Evolutionary conservation across 2,888 invertebrate species (phyloP).

Genomic region (Cephus rjabovi): DNA sequence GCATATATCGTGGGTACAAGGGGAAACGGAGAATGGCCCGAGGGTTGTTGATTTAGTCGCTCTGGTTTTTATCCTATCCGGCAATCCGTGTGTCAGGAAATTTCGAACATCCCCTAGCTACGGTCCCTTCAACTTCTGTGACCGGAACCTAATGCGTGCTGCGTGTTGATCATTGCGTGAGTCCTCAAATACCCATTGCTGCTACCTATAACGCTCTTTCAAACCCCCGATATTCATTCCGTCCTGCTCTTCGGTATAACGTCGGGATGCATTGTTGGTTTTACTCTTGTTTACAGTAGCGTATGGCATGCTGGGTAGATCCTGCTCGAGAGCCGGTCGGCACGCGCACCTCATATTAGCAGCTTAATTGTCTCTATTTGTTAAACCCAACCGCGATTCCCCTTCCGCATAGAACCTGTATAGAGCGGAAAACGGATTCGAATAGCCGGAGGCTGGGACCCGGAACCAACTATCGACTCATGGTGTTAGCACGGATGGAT

Average conservation of each 20-base stretch:
- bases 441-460: not conserved
- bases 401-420: not conserved
- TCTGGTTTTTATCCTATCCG: not conserved
- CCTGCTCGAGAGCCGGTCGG: constrained; percentile 42
- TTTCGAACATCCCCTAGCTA: not conserved
- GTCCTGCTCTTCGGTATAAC: not conserved
- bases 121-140: not conserved
- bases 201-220: not conserved
- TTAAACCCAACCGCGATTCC: constrained; percentile 29
- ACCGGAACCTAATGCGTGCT: constrained; percentile 2
- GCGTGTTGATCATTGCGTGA: constrained; percentile 4
- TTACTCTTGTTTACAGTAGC: constrained; percentile 38
- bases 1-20: not conserved
- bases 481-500: not conserved
- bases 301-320: constrained; percentile 13
- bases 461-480: not conserved
- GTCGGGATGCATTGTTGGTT: constrained; percentile 42
- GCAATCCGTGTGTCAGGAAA: not conserved
- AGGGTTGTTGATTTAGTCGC: not conserved
- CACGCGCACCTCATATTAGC: constrained; percentile 47
- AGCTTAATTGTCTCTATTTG: constrained; percentile 55
- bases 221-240: not conserved
- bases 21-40: not conserved
- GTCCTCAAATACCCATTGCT: not conserved
- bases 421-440: not conserved